Base-by-base conservation (phyloP, 2,113 vertebrate species). In the Bujurquina vittata region DNA sequence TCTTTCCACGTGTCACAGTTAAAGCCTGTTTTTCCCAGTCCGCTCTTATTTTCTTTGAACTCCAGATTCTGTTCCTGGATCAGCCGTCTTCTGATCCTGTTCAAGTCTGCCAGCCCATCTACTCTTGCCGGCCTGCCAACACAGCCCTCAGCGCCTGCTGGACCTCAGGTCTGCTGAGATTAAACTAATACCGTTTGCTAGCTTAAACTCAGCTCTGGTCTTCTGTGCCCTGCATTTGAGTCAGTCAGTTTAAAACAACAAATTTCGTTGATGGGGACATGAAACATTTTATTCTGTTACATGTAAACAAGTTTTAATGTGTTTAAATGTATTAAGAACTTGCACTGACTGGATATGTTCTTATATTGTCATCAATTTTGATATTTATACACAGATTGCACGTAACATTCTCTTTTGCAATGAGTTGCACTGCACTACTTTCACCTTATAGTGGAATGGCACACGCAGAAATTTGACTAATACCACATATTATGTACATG, bases 381-480 rank as follows among this genome's bases (percentile, higher is more conserved):
- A 15, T 12, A 65, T 65, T 9, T 15, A 43, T 15, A 9, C 10
- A 40, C 37, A 8, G 35, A 8, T 37, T 1, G 0, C 0, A 0
- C 14, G 1, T 23, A 63, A 63, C 20, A 40, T 40, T 63, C 6
- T 40, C 2, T 63, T 7, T 1, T 40, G 31, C 33, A 18, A 31
- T 10, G n/a, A 62, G 31, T 33, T n/a, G 7, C 20, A 35, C 12
- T 43, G n/a, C 22, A 23, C 62, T 23, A 40, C 15, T 3, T 43
- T 65, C n/a, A 63, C 6, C 15, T 40, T 49, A 5, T 14, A 37
- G 37, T 65, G 62, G 1, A 12, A 43, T 65, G 61, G 61, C 40
- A 23, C 7, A 5, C n/a, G 43, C 62, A 65, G 12, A n/a, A 65
- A 17, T 65, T 65, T 10, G 35, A 43, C 62, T 17, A 65, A 43